Conservation (phyloP, 2,113 vertebrate species). For the Oreochromis tanganicae region DNA sequence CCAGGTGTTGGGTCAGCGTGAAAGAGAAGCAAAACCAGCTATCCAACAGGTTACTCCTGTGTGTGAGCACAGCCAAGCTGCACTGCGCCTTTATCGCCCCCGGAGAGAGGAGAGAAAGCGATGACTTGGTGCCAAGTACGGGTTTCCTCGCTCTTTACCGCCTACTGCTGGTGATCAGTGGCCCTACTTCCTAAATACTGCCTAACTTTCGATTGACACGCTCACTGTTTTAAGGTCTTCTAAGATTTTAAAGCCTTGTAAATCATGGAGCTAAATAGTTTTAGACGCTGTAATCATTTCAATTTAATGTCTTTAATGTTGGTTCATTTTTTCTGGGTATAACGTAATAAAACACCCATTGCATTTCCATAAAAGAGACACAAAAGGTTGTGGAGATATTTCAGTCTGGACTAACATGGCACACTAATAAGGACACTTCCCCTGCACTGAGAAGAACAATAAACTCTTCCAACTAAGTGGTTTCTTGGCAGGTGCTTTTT, state of each 20-base stretch:
- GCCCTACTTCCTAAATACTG: neutral
- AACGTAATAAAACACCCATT: neutral
- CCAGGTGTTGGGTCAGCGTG: neutral
- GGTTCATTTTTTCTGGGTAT: neutral
- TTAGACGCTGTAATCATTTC: neutral
- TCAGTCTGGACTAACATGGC: neutral
- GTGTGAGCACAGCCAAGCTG: neutral
- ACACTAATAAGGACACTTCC: neutral
- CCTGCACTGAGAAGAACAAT: neutral
- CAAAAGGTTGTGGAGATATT: neutral
- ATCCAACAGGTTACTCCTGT: too few species aligned
- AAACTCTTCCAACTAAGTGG: neutral
- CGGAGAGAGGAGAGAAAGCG: neutral
- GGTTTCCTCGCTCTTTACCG: neutral
- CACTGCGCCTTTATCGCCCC: constrained; percentile 4
- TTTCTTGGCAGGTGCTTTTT: neutral
- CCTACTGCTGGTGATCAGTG: constrained; percentile 27
- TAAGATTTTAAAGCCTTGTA: neutral
- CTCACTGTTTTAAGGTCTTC: neutral
- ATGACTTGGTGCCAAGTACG: neutral
- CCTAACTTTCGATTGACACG: neutral
- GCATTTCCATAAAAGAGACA: neutral
- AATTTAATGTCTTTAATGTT: neutral
- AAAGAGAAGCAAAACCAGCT: neutral
- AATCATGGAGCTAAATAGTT: neutral